Percentiles rank a stretch among this genome's conserved stretches.
phyloP scores from a whole-genome alignment of 2,888 invertebrate species.

The Cyclophora punctaria region DNA sequence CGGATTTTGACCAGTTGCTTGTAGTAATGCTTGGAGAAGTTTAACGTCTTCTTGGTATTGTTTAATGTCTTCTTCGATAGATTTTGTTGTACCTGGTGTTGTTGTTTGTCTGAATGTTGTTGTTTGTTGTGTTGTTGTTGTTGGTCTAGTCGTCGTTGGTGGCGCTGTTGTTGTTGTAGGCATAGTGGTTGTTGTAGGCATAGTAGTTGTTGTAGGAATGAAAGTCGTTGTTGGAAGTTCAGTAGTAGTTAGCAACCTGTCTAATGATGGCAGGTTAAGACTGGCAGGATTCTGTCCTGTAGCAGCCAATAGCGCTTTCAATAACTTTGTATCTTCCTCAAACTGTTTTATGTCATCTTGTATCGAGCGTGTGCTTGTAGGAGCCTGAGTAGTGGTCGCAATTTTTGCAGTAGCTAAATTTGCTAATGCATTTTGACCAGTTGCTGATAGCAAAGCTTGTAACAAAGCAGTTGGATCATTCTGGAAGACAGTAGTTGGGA shows the following conservation, averaged over 20 bases:
- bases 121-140: conserved; percentile 26
- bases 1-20: conserved; percentile 51
- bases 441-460: conserved; percentile 47
- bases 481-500: conserved; percentile 20
- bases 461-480: conserved; percentile 45
- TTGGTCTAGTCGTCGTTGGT: conserved; percentile 26
- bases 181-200: conserved; percentile 23
- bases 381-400: conserved; percentile 25
- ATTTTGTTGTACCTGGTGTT: conserved; percentile 33
- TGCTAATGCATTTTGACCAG: conserved; percentile 33
- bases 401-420: conserved; percentile 25
- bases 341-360: conserved; percentile 65
- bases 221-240: conserved; percentile 25
- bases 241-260: conserved; percentile 34
- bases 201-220: conserved; percentile 20
- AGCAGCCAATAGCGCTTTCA: conserved; percentile 60
- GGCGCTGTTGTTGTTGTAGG: conserved; percentile 25
- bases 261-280: conserved; percentile 52
- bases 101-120: conserved; percentile 23
- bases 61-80: conserved; percentile 48
- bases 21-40: conserved; percentile 60
- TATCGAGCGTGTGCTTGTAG: conserved; percentile 51
- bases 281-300: conserved; percentile 59
- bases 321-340: conserved; percentile 62
- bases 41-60: conserved; percentile 59